phyloP scores from a whole-genome alignment of 2,113 vertebrate species.

The Marmota monax region DNA sequence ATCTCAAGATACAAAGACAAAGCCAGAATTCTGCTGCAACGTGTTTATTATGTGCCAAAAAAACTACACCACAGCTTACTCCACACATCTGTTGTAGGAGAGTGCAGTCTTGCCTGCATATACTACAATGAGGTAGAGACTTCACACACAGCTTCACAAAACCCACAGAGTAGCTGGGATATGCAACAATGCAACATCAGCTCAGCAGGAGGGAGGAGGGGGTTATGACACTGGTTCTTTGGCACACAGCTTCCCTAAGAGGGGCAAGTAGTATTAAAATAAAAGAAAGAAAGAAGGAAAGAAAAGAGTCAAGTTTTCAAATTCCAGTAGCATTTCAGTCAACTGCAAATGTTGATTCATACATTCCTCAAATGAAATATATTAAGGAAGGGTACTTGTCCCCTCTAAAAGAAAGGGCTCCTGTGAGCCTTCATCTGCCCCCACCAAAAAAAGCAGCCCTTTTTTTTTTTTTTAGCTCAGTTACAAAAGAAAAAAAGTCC shows the following conservation, averaged over 20 bases:
- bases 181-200: slow-evolving; percentile 92
- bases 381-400: slow-evolving; percentile 82
- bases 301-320: slow-evolving; percentile 88
- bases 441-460: slow-evolving; percentile 88
- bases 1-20: slow-evolving; percentile 50
- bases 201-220: slow-evolving; percentile 91
- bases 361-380: slow-evolving; percentile 75
- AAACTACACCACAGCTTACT: slow-evolving; percentile 94
- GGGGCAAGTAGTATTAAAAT: slow-evolving; percentile 84
- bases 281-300: slow-evolving; percentile 80
- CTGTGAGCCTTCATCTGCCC: slow-evolving; percentile 87
- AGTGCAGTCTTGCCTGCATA: slow-evolving; percentile 96
- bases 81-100: slow-evolving; percentile 96
- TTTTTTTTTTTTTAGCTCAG: slow-evolving; percentile 88
- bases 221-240: slow-evolving; percentile 94
- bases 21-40: slow-evolving; percentile 94
- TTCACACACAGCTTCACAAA: slow-evolving; percentile 94
- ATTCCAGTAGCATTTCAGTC: slow-evolving; percentile 89
- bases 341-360: slow-evolving; percentile 83
- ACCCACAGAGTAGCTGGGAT: slow-evolving; percentile 97
- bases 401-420: slow-evolving; percentile 89
- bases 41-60: slow-evolving; percentile 99
- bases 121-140: slow-evolving; percentile 99
- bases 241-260: slow-evolving; percentile 95
- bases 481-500: slow-evolving; percentile 94